phyloP scores from a whole-genome alignment of 2,888 invertebrate species.

The Anaspis maculata region DNA sequence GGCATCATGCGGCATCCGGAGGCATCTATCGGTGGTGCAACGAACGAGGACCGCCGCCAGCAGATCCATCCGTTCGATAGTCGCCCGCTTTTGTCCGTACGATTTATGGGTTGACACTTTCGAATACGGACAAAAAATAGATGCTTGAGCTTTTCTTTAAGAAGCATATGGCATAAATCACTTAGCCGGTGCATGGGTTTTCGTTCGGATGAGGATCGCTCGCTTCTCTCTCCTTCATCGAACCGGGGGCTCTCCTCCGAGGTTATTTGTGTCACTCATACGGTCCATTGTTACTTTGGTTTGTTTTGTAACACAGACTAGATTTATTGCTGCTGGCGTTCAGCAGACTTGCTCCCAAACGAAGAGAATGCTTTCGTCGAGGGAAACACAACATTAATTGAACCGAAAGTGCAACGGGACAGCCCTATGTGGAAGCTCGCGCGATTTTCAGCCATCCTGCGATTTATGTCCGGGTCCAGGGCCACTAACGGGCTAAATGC shows the following conservation, averaged over 20 bases:
- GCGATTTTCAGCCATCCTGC: too few relatives aligned
- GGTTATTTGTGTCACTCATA: slow-evolving; percentile 43
- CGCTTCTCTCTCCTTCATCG: slow-evolving; percentile 15
- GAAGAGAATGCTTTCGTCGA: slow-evolving; percentile 28
- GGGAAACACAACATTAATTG: slow-evolving; percentile 34
- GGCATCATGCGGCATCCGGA: slow-evolving; percentile 5
- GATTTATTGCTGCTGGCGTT: slow-evolving; percentile 37
- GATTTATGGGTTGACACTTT: slow-evolving; percentile 44
- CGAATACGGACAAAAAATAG: slow-evolving; percentile 42
- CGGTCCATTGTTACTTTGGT: slow-evolving; percentile 40
- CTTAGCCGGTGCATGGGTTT: slow-evolving; percentile 29
- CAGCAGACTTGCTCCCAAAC: slow-evolving; percentile 21
- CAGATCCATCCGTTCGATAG: slow-evolving; percentile 31
- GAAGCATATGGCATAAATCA: slow-evolving; percentile 43
- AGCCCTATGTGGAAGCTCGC: too few relatives aligned
- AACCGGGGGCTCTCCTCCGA: slow-evolving; percentile 21
- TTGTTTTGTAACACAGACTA: slow-evolving; percentile 40
- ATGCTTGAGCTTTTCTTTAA: slow-evolving; percentile 43
- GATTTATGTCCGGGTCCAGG: too few relatives aligned
- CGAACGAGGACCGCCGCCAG: too few relatives aligned
- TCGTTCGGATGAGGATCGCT: too few relatives aligned
- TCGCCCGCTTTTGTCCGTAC: slow-evolving; percentile 33
- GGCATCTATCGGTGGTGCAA: slow-evolving; percentile 3
- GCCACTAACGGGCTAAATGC: too few relatives aligned
- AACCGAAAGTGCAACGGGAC: slow-evolving; percentile 32